Evolutionary conservation across 2,113 vertebrate genomes (phyloP).

Genomic region (Bungarus multicinctus): DNA sequence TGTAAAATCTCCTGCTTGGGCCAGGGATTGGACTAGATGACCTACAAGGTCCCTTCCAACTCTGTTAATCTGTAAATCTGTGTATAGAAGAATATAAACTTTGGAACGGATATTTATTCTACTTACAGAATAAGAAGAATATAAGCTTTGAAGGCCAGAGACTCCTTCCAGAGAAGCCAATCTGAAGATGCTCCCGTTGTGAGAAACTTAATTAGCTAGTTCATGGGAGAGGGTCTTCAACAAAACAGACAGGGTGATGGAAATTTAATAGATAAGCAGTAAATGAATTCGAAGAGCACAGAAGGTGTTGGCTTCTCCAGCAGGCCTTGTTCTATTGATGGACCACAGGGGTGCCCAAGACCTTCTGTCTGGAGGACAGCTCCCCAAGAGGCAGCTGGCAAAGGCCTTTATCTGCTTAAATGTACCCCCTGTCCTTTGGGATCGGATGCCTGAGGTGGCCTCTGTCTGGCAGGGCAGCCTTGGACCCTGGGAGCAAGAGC

Average conservation of each 20-base stretch:
- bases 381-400: background rate
- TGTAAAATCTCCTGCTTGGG: too few species aligned
- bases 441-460: background rate
- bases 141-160: background rate
- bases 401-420: background rate
- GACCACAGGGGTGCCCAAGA: background rate
- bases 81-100: too few species aligned
- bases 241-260: background rate
- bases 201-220: background rate
- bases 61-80: too few species aligned
- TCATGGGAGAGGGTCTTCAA: background rate
- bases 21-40: too few species aligned
- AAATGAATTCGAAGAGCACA: background rate
- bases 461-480: background rate
- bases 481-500: background rate
- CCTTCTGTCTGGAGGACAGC: background rate
- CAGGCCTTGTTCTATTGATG: background rate
- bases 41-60: too few species aligned
- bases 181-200: background rate
- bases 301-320: background rate
- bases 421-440: background rate
- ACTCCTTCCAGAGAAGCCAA: background rate
- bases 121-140: too few species aligned
- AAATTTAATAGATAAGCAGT: background rate
- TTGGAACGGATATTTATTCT: too few species aligned